Evolutionary conservation across 2,113 vertebrate species (phyloP).

Genomic region (Manacus vitellinus): DNA sequence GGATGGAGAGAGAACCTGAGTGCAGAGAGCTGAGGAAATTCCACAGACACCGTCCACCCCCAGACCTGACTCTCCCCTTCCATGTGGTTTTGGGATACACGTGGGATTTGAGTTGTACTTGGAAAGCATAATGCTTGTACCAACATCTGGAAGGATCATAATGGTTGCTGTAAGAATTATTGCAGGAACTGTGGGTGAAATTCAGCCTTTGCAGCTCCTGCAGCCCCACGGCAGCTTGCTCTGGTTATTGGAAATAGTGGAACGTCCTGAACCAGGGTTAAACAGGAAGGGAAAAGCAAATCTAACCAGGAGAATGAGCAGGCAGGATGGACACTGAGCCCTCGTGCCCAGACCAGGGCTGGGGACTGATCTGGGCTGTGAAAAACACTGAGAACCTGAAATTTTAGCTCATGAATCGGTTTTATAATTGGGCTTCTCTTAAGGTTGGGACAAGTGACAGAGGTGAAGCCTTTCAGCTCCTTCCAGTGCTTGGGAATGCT

Average conservation of each 20-base stretch:
- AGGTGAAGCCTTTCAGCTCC: not conserved
- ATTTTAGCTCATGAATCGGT: not conserved
- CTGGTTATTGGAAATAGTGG: slow-evolving; percentile 15
- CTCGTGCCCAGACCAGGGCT: not conserved
- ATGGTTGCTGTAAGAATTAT: slow-evolving; percentile 29
- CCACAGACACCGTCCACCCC: slow-evolving; percentile 72
- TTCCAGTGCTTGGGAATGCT: not conserved
- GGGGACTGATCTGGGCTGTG: not conserved
- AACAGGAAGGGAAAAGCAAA: not conserved
- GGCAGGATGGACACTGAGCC: not conserved
- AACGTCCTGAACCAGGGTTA: not conserved
- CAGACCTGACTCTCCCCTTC: slow-evolving; percentile 70
- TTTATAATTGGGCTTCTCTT: not conserved
- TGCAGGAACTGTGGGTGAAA: not conserved
- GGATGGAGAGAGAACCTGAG: not conserved
- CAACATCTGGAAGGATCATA: slow-evolving; percentile 58
- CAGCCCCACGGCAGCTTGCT: slow-evolving; percentile 1
- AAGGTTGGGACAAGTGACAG: not conserved
- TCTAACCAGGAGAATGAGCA: not conserved
- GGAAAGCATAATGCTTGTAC: slow-evolving; percentile 39
- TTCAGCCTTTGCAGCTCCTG: slow-evolving; percentile 2
- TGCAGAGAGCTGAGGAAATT: slow-evolving; percentile 71
- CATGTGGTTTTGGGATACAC: slow-evolving; percentile 71
- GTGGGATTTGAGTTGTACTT: slow-evolving; percentile 50
- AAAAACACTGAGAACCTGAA: not conserved